Base-by-base conservation (phyloP, 2,888 invertebrate genomes). In the Dicranocentrus wangi region DNA sequence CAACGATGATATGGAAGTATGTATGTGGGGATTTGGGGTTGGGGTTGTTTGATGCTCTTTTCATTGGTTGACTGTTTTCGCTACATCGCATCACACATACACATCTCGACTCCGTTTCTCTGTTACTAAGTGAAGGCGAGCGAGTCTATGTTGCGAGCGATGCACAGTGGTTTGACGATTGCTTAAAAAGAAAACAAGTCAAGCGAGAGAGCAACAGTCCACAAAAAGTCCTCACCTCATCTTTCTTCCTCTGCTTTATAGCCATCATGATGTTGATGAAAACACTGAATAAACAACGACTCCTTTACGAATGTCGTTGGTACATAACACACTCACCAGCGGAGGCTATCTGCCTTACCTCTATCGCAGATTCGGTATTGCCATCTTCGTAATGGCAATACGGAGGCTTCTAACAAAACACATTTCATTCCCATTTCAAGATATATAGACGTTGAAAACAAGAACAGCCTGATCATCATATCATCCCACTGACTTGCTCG, bases 71-170 rank as follows among this genome's bases (percentile, higher is more conserved):
- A 15, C 5, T 47, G 47, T 47, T 13, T 47, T 47, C 15, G 5
- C 17, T 15, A 47, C 17, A 47, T 47, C 47, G 5, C 47, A 47
- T 47, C 15, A 32, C 10, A 7, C 32, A 32, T 32, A 7, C 32
- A 7, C 32, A 32, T 32, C 32, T n/a, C n/a, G n/a, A n/a, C n/a
- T 68, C 60, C 21, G n/a, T n/a, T n/a, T 27, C 17, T 63, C 58
- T 80, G 66, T 80, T 80, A 72, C 72, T 58, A 42, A 78, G 66
- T 60, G 79, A 80, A 80, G 79, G 79, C 55, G 61, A 80, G 79
- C 72, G 68, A 80, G 72, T 80, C 72, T 28, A 70, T 65, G 61
- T 65, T 51, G 47, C 13, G n/a, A 47, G 3, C 47, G 15, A n/a
- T n/a, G 15, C 10, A 47, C 13, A n/a, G 19, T 55, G 5, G 7